Evolutionary conservation across 2,113 vertebrate species (phyloP).

Genomic region (Rhinolophus sinicus): DNA sequence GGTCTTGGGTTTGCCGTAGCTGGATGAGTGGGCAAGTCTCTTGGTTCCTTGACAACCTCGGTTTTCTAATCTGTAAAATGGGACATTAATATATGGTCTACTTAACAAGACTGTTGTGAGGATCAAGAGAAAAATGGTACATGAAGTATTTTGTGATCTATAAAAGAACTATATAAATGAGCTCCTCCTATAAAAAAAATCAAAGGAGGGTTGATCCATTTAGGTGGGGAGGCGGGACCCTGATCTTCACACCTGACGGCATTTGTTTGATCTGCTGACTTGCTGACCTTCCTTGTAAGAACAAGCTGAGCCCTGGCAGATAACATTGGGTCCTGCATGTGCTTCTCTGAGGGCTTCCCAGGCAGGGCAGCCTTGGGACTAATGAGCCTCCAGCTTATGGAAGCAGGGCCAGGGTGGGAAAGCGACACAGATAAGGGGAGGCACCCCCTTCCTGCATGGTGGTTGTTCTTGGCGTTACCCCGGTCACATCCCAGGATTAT

Average conservation of each 20-base stretch:
- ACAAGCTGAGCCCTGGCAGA: no score
- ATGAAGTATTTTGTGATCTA: neutral
- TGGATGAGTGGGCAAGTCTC: neutral
- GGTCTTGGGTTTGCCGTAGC: neutral
- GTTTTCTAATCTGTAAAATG: constrained; percentile 12
- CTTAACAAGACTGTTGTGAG: neutral
- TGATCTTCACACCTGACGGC: neutral
- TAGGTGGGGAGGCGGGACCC: neutral
- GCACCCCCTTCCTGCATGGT: neutral
- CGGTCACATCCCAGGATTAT: neutral
- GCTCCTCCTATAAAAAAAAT: neutral
- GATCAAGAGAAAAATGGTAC: neutral
- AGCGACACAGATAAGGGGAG: neutral
- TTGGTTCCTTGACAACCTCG: neutral
- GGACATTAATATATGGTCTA: neutral
- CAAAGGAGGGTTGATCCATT: neutral
- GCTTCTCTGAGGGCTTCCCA: neutral
- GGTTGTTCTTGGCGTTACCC: neutral
- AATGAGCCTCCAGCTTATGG: neutral
- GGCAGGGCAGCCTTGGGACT: neutral
- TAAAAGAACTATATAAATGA: neutral
- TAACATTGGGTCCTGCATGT: neutral
- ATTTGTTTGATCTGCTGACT: neutral
- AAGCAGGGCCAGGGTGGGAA: neutral
- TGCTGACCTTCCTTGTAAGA: neutral